Conservation (phyloP, 2,888 invertebrate species). For the Papilio elwesi region DNA sequence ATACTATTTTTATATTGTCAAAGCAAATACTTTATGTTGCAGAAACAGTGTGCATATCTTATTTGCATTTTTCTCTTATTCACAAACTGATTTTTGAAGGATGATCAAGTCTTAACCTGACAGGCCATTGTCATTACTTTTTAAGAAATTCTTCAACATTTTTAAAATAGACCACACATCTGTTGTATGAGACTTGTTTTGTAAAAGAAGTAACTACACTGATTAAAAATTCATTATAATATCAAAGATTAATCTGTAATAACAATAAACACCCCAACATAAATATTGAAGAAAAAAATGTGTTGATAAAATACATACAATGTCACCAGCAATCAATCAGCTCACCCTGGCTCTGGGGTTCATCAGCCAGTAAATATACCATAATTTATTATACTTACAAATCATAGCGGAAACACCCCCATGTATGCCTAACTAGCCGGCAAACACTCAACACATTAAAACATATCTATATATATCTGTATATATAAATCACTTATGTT, state of each 20-base stretch:
- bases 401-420: constrained; percentile 71
- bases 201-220: not conserved
- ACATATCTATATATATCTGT: constrained; percentile 36
- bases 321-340: constrained; percentile 65
- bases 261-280: constrained; percentile 49
- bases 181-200: not conserved
- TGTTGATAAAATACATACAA: constrained; percentile 79
- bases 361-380: constrained; percentile 62
- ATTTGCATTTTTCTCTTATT: not conserved
- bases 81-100: not conserved
- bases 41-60: not conserved
- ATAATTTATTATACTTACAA: constrained; percentile 71
- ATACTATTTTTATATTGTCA: no score
- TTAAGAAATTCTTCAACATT: no score
- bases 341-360: constrained; percentile 64
- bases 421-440: constrained; percentile 62
- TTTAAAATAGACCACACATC: no score
- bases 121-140: not conserved
- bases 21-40: no score
- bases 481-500: constrained; percentile 12
- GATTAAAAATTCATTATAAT: not conserved
- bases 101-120: not conserved
- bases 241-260: not conserved
- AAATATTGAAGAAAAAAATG: constrained; percentile 59
- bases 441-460: constrained; percentile 47